Conservation (phyloP, 2,113 vertebrate species). For the Phaethon lepturus region DNA sequence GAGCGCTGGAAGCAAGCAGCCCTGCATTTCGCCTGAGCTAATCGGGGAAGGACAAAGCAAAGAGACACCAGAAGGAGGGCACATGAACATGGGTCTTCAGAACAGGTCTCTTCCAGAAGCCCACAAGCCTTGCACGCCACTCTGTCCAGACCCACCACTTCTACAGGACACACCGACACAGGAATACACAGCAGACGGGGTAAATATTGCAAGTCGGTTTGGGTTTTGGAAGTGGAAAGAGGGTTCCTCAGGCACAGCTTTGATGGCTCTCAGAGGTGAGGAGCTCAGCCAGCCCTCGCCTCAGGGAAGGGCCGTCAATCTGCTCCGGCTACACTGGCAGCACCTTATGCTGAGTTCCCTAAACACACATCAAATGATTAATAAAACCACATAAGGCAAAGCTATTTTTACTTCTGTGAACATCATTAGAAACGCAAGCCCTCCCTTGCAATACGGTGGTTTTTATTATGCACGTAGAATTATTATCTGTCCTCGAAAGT, state of each 20-base stretch:
- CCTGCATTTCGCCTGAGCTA: not conserved
- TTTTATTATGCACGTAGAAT: not conserved
- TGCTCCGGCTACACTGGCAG: not conserved
- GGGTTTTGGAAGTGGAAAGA: not conserved
- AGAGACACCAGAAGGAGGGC: not conserved
- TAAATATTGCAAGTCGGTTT: not conserved
- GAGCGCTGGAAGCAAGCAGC: not conserved
- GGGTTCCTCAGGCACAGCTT: not conserved
- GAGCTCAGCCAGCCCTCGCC: not conserved
- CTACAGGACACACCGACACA: accelerated
- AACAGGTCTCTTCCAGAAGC: not conserved
- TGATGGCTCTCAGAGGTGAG: not conserved
- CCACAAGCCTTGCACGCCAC: not conserved
- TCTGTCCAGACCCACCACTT: not conserved
- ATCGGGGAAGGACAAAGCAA: not conserved
- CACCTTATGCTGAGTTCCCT: not conserved
- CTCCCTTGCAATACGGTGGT: not conserved
- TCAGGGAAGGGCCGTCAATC: not conserved
- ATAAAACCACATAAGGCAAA: not conserved
- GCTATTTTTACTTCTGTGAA: not conserved
- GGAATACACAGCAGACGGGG: accelerated
- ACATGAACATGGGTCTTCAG: accelerated
- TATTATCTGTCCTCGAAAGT: not conserved
- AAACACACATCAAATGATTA: not conserved
- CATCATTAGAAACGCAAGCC: not conserved